These are phyloP conservation scores for Drosophila virilis DNA, from an alignment of 1,140 invertebrate species.

Conservation along the genomic window DNA sequence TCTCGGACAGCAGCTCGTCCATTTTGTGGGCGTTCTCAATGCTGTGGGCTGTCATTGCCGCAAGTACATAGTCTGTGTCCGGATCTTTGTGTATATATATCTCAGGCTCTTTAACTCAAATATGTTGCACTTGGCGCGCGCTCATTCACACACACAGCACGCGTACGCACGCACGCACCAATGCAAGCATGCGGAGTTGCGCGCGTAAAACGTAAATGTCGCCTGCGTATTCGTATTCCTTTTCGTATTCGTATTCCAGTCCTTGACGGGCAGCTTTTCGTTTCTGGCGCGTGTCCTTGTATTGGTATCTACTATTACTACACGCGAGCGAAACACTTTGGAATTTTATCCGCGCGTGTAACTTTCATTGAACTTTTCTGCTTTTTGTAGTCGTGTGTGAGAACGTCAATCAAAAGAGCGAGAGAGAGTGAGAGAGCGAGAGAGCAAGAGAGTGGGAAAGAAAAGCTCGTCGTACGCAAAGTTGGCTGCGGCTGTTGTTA, in stretches of 20 bases:
- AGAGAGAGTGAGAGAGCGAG: constrained; percentile 2
- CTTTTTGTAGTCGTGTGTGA: constrained; percentile 21
- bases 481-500: constrained; percentile 67
- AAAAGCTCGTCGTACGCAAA: constrained; percentile 53
- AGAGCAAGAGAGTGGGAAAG: constrained; percentile 28
- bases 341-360: constrained; percentile 72
- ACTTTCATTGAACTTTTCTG: constrained; percentile 71
- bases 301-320: constrained; percentile 64
- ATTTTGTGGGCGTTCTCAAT: constrained; percentile 47
- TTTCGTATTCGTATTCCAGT: constrained; percentile 69
- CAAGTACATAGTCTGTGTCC: constrained; percentile 52
- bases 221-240: constrained; percentile 23
- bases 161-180: constrained; percentile 40
- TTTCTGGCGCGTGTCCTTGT: constrained; percentile 66
- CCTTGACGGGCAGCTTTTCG: constrained; percentile 70
- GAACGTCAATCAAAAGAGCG: constrained; percentile 9
- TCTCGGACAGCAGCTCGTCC: constrained; percentile 36
- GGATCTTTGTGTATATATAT: constrained; percentile 13
- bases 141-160: constrained; percentile 59
- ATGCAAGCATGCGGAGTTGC: constrained; percentile 52
- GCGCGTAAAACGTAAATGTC: constrained; percentile 80
- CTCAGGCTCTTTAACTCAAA: constrained; percentile 29
- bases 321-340: constrained; percentile 47
- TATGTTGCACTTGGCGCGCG: constrained; percentile 76
- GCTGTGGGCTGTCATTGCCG: constrained; percentile 56